A percentile compares a stretch with the other conserved stretches of the same genome.
Conservation (phyloP, 2,888 invertebrate species). For the Agrenia bidenticulata region DNA sequence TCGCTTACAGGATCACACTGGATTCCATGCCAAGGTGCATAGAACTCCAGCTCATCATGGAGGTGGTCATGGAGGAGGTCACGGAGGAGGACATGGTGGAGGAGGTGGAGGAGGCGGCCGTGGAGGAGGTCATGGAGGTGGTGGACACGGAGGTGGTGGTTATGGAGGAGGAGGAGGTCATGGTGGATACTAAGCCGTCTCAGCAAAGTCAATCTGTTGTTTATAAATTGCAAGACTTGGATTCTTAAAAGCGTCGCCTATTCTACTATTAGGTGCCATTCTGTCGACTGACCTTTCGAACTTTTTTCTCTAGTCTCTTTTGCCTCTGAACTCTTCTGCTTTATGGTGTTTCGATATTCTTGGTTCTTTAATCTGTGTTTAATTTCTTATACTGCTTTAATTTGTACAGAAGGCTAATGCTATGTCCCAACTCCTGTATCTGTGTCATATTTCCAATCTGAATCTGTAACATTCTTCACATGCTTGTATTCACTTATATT, state of each 20-base stretch:
- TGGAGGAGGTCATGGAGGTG: slow-evolving; percentile 30
- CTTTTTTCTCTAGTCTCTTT: slow-evolving; percentile 3
- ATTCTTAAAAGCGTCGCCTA: neutral
- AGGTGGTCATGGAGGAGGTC: slow-evolving; percentile 33
- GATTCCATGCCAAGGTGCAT: slow-evolving; percentile 66
- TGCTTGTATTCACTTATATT: too few relatives aligned
- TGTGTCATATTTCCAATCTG: too few relatives aligned
- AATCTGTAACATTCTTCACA: too few relatives aligned
- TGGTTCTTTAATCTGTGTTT: too few relatives aligned
- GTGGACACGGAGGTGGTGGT: slow-evolving; percentile 31
- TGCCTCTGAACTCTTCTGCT: too few relatives aligned
- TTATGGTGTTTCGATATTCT: too few relatives aligned
- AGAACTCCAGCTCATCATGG: slow-evolving; percentile 44
- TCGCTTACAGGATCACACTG: slow-evolving; percentile 67
- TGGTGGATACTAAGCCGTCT: slow-evolving; percentile 33
- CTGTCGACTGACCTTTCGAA: neutral
- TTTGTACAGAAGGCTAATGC: too few relatives aligned
- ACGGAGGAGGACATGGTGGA: slow-evolving; percentile 37
- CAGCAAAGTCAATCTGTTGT: neutral
- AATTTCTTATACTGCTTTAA: too few relatives aligned
- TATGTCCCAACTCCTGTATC: too few relatives aligned
- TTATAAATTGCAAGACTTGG: neutral
- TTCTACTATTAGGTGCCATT: slow-evolving; percentile 5
- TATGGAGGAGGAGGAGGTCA: slow-evolving; percentile 28
- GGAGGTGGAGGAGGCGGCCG: slow-evolving; percentile 29